A percentile compares a stretch with the other conserved stretches of the same genome.
These are phyloP conservation scores for Agonopterix alstromeriana DNA, from an alignment of 2,888 invertebrate genomes.

Conservation along the genomic window DNA sequence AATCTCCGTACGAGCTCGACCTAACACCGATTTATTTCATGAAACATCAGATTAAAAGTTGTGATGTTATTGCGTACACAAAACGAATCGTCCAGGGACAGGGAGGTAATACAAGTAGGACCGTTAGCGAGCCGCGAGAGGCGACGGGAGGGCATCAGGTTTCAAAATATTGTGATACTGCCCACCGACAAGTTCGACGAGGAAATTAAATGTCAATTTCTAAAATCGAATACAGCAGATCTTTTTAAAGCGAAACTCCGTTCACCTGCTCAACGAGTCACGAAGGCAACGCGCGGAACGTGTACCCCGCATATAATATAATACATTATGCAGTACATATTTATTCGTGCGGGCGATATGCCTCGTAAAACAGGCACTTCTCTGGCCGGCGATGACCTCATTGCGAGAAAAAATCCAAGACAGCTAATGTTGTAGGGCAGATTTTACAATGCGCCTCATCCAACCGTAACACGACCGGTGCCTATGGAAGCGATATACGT, in stretches of 20 bases:
- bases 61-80: slow-evolving; percentile 41
- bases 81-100: slow-evolving; percentile 5
- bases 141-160: slow-evolving; percentile 34
- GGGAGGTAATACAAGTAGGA: slow-evolving; percentile 22
- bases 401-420: slow-evolving; percentile 41
- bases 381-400: slow-evolving; percentile 50
- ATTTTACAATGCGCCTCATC: slow-evolving; percentile 25
- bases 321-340: slow-evolving; percentile 35
- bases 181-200: slow-evolving; percentile 21
- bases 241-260: slow-evolving; percentile 24
- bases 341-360: slow-evolving; percentile 45
- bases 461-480: slow-evolving; percentile 31
- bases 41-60: slow-evolving; percentile 53
- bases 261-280: slow-evolving; percentile 47
- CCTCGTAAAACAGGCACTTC: slow-evolving; percentile 46
- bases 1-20: slow-evolving; percentile 34
- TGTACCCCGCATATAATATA: slow-evolving; percentile 28
- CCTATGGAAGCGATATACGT: slow-evolving; percentile 15
- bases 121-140: slow-evolving; percentile 32
- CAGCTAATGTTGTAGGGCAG: slow-evolving; percentile 24
- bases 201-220: slow-evolving; percentile 39
- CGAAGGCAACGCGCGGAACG: slow-evolving; percentile 44
- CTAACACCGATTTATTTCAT: slow-evolving; percentile 54
- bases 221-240: slow-evolving; percentile 30
- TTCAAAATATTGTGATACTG: slow-evolving; percentile 63